Percentiles rank a stretch among this genome's conserved stretches.
Evolutionary conservation across 1,140 invertebrate species (phyloP).

Genomic region (Brachionus sp.): DNA sequence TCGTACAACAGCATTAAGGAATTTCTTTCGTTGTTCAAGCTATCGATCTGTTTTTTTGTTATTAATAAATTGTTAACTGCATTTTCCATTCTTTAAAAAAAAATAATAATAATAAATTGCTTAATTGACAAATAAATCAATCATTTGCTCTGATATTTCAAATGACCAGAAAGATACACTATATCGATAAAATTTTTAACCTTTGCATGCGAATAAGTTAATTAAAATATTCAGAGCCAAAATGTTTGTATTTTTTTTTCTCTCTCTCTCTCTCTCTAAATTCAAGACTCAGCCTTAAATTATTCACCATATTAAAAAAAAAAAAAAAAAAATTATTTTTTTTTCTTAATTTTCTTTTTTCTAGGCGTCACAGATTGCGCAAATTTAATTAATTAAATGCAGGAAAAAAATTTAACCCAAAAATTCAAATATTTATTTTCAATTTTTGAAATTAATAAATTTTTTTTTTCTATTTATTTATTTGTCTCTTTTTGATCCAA

Average conservation of each 20-base stretch:
- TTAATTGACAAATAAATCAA: neutral
- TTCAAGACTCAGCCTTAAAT: neutral
- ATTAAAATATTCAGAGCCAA: neutral
- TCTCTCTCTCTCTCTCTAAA: no score
- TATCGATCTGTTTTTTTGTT: slow-evolving; percentile 39
- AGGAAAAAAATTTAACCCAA: neutral
- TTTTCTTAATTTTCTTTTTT: neutral
- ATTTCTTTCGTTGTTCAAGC: slow-evolving; percentile 18
- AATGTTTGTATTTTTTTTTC: neutral
- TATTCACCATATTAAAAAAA: neutral
- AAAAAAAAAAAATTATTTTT: neutral
- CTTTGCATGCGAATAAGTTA: neutral
- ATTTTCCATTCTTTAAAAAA: slow-evolving; percentile 40
- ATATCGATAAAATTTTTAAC: neutral
- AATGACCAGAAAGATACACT: slow-evolving; percentile 1
- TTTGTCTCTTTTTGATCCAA: no score
- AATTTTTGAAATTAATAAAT: neutral
- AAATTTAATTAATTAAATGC: neutral
- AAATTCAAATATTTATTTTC: neutral
- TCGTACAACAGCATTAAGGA: slow-evolving; percentile 38
- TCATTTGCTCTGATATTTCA: neutral
- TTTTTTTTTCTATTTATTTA: no score
- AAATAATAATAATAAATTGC: neutral
- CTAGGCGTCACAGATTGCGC: neutral
- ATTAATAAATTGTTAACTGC: slow-evolving; percentile 42